Evolutionary conservation across 2,888 invertebrate species (phyloP).

Genomic region (Acrocyrtus sp.): DNA sequence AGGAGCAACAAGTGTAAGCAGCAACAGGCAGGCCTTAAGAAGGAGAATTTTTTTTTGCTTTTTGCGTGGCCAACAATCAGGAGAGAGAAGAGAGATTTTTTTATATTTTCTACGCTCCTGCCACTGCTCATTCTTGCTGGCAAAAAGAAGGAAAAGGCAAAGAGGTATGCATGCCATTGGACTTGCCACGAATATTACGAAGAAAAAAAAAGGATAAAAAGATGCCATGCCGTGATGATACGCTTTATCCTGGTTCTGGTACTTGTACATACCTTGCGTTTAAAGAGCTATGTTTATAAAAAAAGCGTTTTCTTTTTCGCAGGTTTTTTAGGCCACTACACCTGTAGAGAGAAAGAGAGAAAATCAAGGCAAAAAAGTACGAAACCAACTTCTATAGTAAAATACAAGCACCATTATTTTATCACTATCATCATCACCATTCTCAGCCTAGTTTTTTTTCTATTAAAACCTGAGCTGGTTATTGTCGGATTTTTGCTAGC

Average conservation of each 20-base stretch:
- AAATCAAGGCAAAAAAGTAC: conserved; percentile 1
- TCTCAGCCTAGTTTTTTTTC: conserved; percentile 52
- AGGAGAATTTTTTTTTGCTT: conserved; percentile 23
- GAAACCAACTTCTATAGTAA: conserved; percentile 30
- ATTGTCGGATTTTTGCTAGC: neutral
- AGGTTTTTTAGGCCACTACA: conserved; percentile 53
- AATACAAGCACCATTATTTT: conserved; percentile 40
- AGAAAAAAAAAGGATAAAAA: conserved; percentile 36
- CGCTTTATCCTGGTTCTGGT: conserved; percentile 40
- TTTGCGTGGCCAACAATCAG: conserved; percentile 38
- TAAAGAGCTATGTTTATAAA: neutral
- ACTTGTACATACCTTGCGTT: conserved; percentile 21
- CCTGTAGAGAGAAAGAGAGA: conserved; percentile 48
- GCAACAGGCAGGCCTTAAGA: conserved; percentile 50
- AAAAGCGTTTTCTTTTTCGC: conserved; percentile 44
- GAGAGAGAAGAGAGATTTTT: neutral
- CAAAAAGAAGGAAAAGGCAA: too few relatives aligned
- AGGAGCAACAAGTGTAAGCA: conserved; percentile 22
- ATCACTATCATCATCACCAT: conserved; percentile 35
- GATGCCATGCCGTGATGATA: conserved; percentile 33
- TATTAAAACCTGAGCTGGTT: conserved; percentile 29
- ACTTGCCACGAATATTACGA: neutral
- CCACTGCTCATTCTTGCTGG: neutral
- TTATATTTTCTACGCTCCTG: too few relatives aligned
- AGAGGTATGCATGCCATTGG: conserved; percentile 11